Percentiles rank a stretch among this genome's conserved stretches.
phyloP scores from a whole-genome alignment of 2,888 invertebrate species.

The Palloptera scutellata region DNA sequence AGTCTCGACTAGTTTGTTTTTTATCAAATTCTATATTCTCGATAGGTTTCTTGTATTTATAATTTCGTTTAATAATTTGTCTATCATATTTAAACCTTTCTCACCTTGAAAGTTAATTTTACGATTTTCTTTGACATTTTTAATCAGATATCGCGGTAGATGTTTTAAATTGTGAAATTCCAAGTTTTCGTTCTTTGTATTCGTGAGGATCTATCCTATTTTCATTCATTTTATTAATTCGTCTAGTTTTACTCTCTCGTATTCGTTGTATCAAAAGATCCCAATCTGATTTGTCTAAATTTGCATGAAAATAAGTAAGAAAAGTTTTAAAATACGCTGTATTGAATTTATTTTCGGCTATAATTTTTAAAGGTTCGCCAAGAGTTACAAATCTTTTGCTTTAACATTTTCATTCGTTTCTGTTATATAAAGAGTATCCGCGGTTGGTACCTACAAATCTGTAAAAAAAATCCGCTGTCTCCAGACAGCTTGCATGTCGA shows the following conservation, averaged over 20 bases:
- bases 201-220: constrained; percentile 17
- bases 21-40: constrained; percentile 27
- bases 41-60: constrained; percentile 32
- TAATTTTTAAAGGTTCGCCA: constrained; percentile 30
- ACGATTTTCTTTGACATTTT: constrained; percentile 31
- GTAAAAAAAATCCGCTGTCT: too few species aligned
- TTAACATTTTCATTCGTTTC: too few species aligned
- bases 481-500: too few species aligned
- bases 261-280: constrained; percentile 19
- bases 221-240: constrained; percentile 22
- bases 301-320: constrained; percentile 24
- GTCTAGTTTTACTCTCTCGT: constrained; percentile 18
- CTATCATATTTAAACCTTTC: constrained; percentile 32
- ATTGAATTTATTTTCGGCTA: constrained; percentile 11
- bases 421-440: too few species aligned
- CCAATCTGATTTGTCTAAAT: constrained; percentile 30
- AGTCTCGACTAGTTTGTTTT: constrained; percentile 30
- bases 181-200: constrained; percentile 32
- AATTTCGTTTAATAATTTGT: constrained; percentile 33
- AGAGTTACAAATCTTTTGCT: constrained; percentile 28
- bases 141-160: constrained; percentile 32
- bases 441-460: too few species aligned
- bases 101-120: constrained; percentile 32
- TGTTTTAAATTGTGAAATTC: constrained; percentile 37
- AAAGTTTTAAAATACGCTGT: constrained; percentile 29